phyloP scores from a whole-genome alignment of 2,888 invertebrate species.

The Flabesymbios commensalis region DNA sequence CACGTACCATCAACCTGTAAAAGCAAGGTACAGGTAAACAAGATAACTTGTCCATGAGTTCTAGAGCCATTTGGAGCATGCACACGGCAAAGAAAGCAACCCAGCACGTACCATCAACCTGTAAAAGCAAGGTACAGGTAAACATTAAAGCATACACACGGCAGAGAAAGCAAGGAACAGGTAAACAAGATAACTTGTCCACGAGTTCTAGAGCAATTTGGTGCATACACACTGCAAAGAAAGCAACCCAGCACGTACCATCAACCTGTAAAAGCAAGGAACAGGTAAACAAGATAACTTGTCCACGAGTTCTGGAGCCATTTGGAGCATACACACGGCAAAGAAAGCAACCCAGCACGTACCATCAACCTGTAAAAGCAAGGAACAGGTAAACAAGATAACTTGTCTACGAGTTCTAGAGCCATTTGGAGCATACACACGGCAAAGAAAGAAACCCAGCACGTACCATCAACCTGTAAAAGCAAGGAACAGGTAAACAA shows the following conservation, averaged over 20 bases:
- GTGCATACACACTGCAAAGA: constrained; percentile 58
- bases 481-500: constrained; percentile 59
- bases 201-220: constrained; percentile 58
- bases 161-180: no score
- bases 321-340: constrained; percentile 58
- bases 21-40: constrained; percentile 56
- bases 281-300: no score
- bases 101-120: constrained; percentile 58
- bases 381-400: constrained; percentile 59
- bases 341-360: constrained; percentile 58
- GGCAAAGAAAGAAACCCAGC: constrained; percentile 57
- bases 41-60: constrained; percentile 61
- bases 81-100: constrained; percentile 57
- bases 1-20: constrained; percentile 60
- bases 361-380: constrained; percentile 61
- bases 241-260: constrained; percentile 59
- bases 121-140: constrained; percentile 60
- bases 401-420: constrained; percentile 58
- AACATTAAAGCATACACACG: constrained; percentile 50
- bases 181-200: no score
- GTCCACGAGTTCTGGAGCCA: constrained; percentile 53
- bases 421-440: constrained; percentile 59
- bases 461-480: constrained; percentile 60
- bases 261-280: constrained; percentile 53
- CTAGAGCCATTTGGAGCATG: constrained; percentile 59